Conservation (phyloP, 2,797 vertebrate species). For the Channa striata region DNA sequence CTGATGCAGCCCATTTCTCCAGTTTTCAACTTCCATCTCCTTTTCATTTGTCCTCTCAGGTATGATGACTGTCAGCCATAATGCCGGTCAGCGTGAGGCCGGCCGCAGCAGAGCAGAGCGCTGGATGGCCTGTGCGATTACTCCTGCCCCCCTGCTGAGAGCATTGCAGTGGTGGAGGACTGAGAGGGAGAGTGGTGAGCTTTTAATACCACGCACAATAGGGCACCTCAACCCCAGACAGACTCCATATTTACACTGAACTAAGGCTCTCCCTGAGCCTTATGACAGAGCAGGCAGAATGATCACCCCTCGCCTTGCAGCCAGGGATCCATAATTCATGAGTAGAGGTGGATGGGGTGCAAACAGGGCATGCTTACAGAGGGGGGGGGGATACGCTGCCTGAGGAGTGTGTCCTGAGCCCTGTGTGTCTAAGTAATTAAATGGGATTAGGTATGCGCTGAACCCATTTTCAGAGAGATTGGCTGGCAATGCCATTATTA, state of each 20-base stretch:
- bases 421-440: conserved; percentile 84
- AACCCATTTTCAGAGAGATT: conserved; percentile 85
- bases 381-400: conserved; percentile 45
- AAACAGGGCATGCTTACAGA: conserved; percentile 81
- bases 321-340: conserved; percentile 85
- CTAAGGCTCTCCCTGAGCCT: conserved; percentile 77
- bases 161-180: conserved; percentile 64
- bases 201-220: conserved; percentile 84
- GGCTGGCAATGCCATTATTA: conserved; percentile 82
- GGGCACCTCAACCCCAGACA: conserved; percentile 80
- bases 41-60: conserved; percentile 77
- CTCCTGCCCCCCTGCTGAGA: conserved; percentile 68
- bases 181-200: conserved; percentile 79
- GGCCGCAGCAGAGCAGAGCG: conserved; percentile 68
- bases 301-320: conserved; percentile 81
- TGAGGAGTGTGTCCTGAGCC: conserved; percentile 81
- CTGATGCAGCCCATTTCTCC: conserved; percentile 73
- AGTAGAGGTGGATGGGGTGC: conserved; percentile 81
- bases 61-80: conserved; percentile 78
- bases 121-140: conserved; percentile 78
- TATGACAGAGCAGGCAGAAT: conserved; percentile 82
- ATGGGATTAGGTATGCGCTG: conserved; percentile 86
- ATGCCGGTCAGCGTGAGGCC: conserved; percentile 73
- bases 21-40: conserved; percentile 71
- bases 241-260: conserved; percentile 81